These are phyloP conservation scores for Plectrocnemia conspersa DNA, from an alignment of 1,140 invertebrate species.

Conservation along the genomic window DNA sequence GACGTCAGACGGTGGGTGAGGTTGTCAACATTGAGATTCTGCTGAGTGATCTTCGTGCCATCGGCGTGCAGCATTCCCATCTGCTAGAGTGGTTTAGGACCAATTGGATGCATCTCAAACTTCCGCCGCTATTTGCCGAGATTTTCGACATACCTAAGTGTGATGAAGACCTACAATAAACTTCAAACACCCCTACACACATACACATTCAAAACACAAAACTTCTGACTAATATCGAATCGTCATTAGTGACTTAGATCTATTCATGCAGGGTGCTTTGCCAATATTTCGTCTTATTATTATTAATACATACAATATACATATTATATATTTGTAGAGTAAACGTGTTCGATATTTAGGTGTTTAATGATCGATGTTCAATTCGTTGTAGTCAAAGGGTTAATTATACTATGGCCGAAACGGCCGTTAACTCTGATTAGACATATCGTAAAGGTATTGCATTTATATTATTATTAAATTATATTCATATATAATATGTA, in stretches of 20 bases:
- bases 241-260: conserved; percentile 13
- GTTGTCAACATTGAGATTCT: conserved; percentile 66
- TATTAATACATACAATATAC: conserved; percentile 4
- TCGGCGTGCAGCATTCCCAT: conserved; percentile 80
- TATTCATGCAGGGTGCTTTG: conserved; percentile 35
- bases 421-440: conserved; percentile 27
- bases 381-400: conserved; percentile 2
- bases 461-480: neutral
- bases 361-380: neutral
- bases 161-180: conserved; percentile 45
- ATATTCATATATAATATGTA: neutral
- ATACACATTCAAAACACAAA: conserved; percentile 6
- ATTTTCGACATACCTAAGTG: conserved; percentile 96
- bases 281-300: conserved; percentile 29
- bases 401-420: conserved; percentile 9
- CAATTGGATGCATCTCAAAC: conserved; percentile 78
- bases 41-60: conserved; percentile 72
- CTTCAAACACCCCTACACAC: neutral
- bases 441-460: conserved; percentile 25
- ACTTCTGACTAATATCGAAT: conserved; percentile 16
- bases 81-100: conserved; percentile 86
- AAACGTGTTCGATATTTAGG: neutral
- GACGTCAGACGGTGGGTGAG: conserved; percentile 38
- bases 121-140: conserved; percentile 92
- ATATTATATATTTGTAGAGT: neutral